phyloP scores from a whole-genome alignment of 2,113 vertebrate species.

The Illadopsis cleaveri region DNA sequence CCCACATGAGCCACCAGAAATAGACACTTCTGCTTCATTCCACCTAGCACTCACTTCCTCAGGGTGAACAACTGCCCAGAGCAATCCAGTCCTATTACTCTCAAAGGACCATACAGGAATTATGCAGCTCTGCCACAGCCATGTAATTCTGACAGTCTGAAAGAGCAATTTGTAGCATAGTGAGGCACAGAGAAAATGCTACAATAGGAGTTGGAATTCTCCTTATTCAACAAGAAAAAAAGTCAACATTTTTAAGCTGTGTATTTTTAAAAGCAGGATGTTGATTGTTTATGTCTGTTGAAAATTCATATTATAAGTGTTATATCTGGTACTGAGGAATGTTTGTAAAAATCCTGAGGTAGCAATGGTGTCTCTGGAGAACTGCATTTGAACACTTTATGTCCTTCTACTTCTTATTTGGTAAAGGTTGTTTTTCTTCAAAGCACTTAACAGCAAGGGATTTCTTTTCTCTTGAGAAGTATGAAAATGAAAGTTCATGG shows the following conservation, averaged over 20 bases:
- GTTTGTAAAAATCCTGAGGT: background rate
- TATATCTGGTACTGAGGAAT: background rate
- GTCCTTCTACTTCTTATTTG: background rate
- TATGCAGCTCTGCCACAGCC: background rate
- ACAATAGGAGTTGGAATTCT: background rate
- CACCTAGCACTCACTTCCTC: conserved; percentile 45
- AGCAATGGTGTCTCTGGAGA: background rate
- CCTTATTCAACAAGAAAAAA: background rate
- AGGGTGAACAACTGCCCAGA: background rate
- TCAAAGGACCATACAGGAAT: background rate
- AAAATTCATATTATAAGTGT: background rate
- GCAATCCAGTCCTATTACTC: background rate
- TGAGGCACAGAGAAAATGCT: background rate
- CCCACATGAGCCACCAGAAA: background rate
- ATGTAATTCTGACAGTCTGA: background rate
- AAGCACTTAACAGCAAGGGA: background rate
- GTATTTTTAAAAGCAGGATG: background rate
- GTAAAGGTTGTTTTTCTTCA: background rate
- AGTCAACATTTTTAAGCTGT: background rate
- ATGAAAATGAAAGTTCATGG: background rate
- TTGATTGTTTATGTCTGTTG: background rate
- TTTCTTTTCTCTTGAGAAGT: background rate
- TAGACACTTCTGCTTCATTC: conserved; percentile 42
- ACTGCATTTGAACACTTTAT: background rate
- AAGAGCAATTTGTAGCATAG: background rate